These are phyloP conservation scores for Cuculus canorus DNA, from an alignment of 2,797 vertebrate genomes.

Conservation along the genomic window DNA sequence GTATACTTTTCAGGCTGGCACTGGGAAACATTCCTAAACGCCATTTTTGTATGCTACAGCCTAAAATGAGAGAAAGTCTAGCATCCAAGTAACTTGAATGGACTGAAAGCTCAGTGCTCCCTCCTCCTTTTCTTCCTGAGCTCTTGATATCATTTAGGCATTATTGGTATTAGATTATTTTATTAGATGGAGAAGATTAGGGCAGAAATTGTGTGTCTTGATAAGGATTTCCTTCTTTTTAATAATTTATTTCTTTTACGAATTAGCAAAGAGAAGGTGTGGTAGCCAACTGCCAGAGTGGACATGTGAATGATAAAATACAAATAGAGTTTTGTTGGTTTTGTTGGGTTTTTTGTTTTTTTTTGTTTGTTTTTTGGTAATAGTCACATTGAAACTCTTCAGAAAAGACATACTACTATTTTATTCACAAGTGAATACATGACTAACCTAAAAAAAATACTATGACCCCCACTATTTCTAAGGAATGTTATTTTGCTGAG, in stretches of 20 bases:
- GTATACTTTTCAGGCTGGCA: background rate
- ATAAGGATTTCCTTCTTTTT: background rate
- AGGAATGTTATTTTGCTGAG: background rate
- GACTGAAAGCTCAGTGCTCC: background rate
- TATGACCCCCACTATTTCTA: background rate
- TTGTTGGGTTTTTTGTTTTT: background rate
- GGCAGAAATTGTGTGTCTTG: background rate
- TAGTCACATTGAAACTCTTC: conserved; percentile 3
- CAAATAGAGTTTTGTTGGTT: background rate
- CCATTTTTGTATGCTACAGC: rapidly evolving
- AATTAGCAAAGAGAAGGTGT: background rate
- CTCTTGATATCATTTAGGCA: background rate
- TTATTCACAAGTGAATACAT: background rate
- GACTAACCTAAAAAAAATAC: background rate
- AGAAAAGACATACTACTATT: background rate
- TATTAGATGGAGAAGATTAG: background rate
- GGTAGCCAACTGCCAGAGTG: background rate
- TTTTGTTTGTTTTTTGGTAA: no score
- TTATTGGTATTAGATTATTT: background rate
- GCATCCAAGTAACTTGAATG: background rate
- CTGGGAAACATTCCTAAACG: background rate
- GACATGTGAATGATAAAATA: background rate
- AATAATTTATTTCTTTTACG: background rate
- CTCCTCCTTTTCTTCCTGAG: background rate
- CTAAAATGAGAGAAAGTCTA: background rate